Conservation (phyloP, 2,797 vertebrate genomes). For the Myotis myotis region DNA sequence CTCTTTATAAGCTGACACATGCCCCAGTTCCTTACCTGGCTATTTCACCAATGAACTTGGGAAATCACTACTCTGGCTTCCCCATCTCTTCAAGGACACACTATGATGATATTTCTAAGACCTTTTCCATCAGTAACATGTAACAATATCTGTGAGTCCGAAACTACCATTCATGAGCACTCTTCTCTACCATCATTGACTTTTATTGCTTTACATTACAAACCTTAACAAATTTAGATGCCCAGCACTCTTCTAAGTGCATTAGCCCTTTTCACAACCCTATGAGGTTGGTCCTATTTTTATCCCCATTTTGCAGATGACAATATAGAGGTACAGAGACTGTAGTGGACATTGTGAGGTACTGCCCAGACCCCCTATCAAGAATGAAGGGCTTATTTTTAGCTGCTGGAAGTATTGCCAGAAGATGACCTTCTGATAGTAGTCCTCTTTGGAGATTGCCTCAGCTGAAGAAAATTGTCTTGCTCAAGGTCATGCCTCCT, state of each 20-base stretch:
- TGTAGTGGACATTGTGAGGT: neutral
- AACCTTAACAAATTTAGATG: neutral
- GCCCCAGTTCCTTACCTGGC: neutral
- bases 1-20: neutral
- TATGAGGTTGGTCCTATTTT: neutral
- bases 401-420: neutral
- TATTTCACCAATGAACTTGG: neutral
- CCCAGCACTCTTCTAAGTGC: neutral
- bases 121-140: neutral
- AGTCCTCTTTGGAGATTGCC: neutral
- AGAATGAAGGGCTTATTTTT: neutral
- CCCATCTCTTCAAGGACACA: neutral
- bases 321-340: neutral
- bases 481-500: neutral
- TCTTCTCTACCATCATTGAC: neutral
- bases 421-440: neutral
- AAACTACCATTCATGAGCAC: neutral
- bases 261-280: neutral
- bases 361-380: neutral
- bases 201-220: neutral
- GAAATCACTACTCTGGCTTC: neutral
- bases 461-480: neutral
- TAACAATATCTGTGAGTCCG: neutral
- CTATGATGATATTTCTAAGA: conserved; percentile 30
- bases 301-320: neutral